Evolutionary conservation across 2,797 vertebrate genomes (phyloP), one percentile per base, ranked within the genome.

Genomic region (Anguilla marmorata): DNA sequence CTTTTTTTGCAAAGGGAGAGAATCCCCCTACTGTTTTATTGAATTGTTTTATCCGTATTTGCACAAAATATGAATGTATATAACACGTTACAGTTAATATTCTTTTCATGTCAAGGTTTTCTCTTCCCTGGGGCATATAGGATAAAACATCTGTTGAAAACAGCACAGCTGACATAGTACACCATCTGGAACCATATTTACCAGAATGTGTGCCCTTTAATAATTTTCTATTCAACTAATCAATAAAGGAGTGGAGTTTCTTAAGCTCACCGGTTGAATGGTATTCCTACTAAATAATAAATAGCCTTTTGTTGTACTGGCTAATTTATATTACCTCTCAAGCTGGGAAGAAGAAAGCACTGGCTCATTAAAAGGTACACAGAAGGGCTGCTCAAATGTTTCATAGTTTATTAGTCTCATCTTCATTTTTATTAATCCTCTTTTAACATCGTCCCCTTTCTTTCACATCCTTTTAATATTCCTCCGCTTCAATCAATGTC

Each of bases 131-230:
- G 79, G 79, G 79, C 41, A 82, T 19, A 30, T 45, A 41, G 12
- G 21, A 80, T 45, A 24, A 50, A 82, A 82, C 79, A 82, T 82
- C 79, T 50, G 45, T 82, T 82, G 74, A 79, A 45, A 79, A 45
- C 24, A n/a, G 79, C 8, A 9, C 21, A 21, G 45, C 45, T 21
- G 79, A 82, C 79, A 37, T 69, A 27, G 58, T 48, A 45, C 11
- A 87, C 45, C 41, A 87, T 72, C 80, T 87, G 80, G 60, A 80
- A 24, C n/a, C n/a, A 83, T 84, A 84, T 84, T 84, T 74, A 41
- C 16, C 45, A 50, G 86, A 48, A 74, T 52, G 80, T 12, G 41
- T 50, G 41, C 45, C 60, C 33, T 84, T 72, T 84, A 84, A 87
- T 33, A 60, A n/a, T 48, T 54, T 54, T 82, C 16, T 14, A 69